These are phyloP conservation scores for Zygaena filipendulae DNA, from an alignment of 2,888 invertebrate genomes.

Conservation along the genomic window DNA sequence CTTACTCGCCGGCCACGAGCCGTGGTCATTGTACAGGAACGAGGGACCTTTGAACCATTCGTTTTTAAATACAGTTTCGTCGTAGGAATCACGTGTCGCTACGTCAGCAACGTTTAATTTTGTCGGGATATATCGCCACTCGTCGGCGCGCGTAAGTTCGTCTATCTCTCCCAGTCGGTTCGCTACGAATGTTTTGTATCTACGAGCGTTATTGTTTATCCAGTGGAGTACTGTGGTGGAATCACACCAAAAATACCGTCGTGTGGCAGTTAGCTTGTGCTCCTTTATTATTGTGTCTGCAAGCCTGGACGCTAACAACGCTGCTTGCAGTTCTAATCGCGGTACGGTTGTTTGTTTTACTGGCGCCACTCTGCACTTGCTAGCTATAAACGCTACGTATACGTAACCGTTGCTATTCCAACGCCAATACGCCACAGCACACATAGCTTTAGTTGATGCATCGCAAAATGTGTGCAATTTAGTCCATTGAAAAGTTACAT, in stretches of 20 bases:
- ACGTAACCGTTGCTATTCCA: constrained; percentile 6
- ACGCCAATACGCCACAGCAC: constrained; percentile 12
- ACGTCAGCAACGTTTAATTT: too few relatives aligned
- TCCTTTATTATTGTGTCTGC: constrained; percentile 9
- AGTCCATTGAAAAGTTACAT: too few relatives aligned
- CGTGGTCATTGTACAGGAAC: constrained; percentile 2
- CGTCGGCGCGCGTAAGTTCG: constrained; percentile 6
- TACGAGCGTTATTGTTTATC: constrained; percentile 9
- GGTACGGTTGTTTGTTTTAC: constrained; percentile 10
- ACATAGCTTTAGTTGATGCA: constrained; percentile 4
- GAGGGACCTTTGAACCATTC: constrained; percentile 8
- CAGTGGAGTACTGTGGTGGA: constrained; percentile 16
- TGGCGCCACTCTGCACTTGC: constrained; percentile 12
- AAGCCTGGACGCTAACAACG: constrained; percentile 13
- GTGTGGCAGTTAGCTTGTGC: constrained; percentile 4
- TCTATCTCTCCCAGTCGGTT: constrained; percentile 14
- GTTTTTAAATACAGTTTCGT: background rate
- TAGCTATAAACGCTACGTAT: constrained; percentile 6
- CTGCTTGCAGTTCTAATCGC: constrained; percentile 14
- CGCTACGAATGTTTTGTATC: constrained; percentile 12
- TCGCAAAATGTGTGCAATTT: constrained; percentile 12
- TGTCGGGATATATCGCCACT: constrained; percentile 6
- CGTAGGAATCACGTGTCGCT: constrained; percentile 9
- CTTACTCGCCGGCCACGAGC: too few relatives aligned
- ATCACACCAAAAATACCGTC: constrained; percentile 15